Evolutionary conservation across 2,888 invertebrate species (phyloP), one percentile per base, ranked within the genome.

Genomic region (Heteropelma amictum): DNA sequence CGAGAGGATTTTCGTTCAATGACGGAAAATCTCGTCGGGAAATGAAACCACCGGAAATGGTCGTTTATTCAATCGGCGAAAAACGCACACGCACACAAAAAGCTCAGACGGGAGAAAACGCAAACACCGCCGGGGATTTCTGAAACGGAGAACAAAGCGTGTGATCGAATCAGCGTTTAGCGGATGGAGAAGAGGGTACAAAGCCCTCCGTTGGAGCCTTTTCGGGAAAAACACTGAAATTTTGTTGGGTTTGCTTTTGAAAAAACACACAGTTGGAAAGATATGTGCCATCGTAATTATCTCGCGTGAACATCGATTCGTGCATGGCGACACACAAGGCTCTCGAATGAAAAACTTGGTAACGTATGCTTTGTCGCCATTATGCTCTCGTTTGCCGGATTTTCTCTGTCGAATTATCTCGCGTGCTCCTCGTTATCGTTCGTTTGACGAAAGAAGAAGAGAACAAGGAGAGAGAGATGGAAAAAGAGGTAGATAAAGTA

Each of bases 211-310:
- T n/a, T n/a, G n/a, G n/a, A n/a, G n/a, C n/a, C n/a, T n/a, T n/a
- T n/a, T n/a, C n/a, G n/a, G n/a, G n/a, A n/a, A n/a, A n/a, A n/a
- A n/a, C n/a, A n/a, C n/a, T n/a, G n/a, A n/a, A n/a, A n/a, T n/a
- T n/a, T n/a, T n/a, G n/a, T n/a, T n/a, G n/a, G n/a, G n/a, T n/a
- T n/a, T n/a, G n/a, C n/a, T n/a, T n/a, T n/a, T n/a, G n/a, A n/a
- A n/a, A n/a, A n/a, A n/a, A n/a, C n/a, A n/a, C n/a, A n/a, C 65
- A 83, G 82, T 87, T 87, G 87, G 87, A 88, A 87, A 88, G 88
- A 88, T 84, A 84, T 84, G 86, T 77, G 79, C 83, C 79, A 45
- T 79, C 81, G 82, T 77, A 80, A 80, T 81, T 82, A 5, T 83
- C 79, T 79, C 77, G 70, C 80, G 85, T 84, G 78, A 83, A 85